A percentile compares a stretch with the other conserved stretches of the same genome.
phyloP scores from a whole-genome alignment of 2,113 vertebrate genomes.

The Amazona vittata region DNA sequence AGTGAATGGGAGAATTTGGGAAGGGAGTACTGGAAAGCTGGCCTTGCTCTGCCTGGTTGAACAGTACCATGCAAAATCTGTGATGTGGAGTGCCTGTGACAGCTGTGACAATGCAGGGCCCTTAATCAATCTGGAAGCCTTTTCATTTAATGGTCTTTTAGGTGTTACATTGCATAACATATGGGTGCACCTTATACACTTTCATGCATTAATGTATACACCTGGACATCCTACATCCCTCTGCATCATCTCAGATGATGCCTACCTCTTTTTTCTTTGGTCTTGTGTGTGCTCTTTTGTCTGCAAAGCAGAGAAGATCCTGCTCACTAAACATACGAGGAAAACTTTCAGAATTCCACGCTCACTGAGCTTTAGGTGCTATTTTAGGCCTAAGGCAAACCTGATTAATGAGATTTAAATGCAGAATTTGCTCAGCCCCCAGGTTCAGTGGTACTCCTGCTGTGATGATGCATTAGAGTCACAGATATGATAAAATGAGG shows the following conservation, averaged over 20 bases:
- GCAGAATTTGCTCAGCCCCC: slow-evolving; percentile 8
- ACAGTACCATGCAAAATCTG: fast-evolving
- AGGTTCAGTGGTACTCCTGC: slow-evolving; percentile 9
- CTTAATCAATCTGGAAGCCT: not conserved
- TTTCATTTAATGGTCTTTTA: not conserved
- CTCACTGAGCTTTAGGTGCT: not conserved
- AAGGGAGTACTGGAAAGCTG: not conserved
- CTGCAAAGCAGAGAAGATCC: not conserved
- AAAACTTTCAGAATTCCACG: not conserved
- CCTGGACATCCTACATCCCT: not conserved
- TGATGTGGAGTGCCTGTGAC: too few relatives aligned
- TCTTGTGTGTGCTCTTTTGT: not conserved
- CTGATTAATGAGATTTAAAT: not conserved
- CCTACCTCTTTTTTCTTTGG: not conserved
- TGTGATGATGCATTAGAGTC: slow-evolving; percentile 15
- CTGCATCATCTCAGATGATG: not conserved
- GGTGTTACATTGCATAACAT: not conserved
- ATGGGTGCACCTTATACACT: fast-evolving
- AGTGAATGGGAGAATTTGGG: not conserved
- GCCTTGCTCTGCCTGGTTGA: not conserved
- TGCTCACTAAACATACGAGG: not conserved
- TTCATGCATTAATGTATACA: not conserved
- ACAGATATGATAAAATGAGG: not conserved
- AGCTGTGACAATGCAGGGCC: fast-evolving
- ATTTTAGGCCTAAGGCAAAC: slow-evolving; percentile 10